Percentiles rank a stretch among this genome's conserved stretches.
Evolutionary conservation across 2,797 vertebrate species (phyloP).

Genomic region (Oreonectes daqikongensis): DNA sequence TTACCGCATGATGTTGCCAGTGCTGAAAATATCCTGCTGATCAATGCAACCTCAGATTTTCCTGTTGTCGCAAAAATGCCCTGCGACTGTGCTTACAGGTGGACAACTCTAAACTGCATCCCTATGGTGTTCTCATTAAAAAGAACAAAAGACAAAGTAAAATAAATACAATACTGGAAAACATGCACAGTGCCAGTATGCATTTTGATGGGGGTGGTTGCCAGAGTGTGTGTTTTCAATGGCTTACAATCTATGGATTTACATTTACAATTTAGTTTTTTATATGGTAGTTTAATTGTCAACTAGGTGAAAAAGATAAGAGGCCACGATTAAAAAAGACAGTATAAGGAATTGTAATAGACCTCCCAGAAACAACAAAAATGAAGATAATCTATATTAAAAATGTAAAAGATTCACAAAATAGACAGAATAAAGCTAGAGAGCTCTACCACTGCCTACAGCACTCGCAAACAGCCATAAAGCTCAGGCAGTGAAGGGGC

Average conservation of each 20-base stretch:
- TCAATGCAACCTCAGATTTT: not conserved
- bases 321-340: no score
- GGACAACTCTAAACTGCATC: not conserved
- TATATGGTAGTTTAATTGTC: no score
- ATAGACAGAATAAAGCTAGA: not conserved
- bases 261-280: no score
- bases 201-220: no score
- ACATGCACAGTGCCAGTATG: not conserved
- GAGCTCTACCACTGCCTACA: not conserved
- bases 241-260: no score
- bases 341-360: no score
- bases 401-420: not conserved
- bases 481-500: constrained; percentile 5
- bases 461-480: constrained; percentile 14
- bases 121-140: not conserved
- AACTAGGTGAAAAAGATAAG: no score
- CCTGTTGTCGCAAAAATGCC: not conserved
- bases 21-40: constrained; percentile 41
- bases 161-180: not conserved
- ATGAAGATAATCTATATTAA: not conserved
- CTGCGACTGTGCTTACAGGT: not conserved
- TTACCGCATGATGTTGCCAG: constrained; percentile 47
- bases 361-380: no score
- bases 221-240: no score
- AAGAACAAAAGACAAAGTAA: not conserved